Percentiles rank a stretch among this genome's conserved stretches.
These are phyloP conservation scores for Magallana gigas DNA, from an alignment of 1,140 invertebrate species.

Conservation along the genomic window DNA sequence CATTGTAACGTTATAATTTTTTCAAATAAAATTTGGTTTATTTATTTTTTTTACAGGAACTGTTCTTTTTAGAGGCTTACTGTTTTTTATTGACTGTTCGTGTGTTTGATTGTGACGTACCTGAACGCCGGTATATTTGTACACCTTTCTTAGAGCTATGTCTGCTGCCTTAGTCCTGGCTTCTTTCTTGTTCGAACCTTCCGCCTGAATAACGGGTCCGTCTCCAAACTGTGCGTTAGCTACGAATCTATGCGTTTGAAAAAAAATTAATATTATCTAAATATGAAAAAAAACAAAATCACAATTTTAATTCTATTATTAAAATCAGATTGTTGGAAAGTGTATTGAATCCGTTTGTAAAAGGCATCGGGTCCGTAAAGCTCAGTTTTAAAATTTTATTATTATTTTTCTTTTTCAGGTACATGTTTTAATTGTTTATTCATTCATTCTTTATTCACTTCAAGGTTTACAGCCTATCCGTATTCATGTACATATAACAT, in stretches of 20 bases:
- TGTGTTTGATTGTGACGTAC: neutral
- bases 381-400: too few relatives aligned
- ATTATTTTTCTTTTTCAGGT: too few relatives aligned
- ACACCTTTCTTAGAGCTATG: neutral
- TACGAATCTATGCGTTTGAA: neutral
- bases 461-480: too few relatives aligned
- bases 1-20: neutral
- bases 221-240: neutral
- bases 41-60: neutral
- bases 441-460: too few relatives aligned
- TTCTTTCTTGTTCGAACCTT: slow-evolving; percentile 24
- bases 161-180: slow-evolving; percentile 1
- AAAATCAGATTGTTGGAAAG: too few relatives aligned
- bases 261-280: too few relatives aligned
- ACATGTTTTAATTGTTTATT: too few relatives aligned
- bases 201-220: neutral
- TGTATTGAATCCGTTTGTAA: too few relatives aligned
- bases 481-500: too few relatives aligned
- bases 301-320: too few relatives aligned
- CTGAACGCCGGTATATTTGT: neutral
- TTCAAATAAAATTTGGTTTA: neutral
- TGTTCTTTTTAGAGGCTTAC: neutral
- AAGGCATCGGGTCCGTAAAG: too few relatives aligned
- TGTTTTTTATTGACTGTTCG: neutral
- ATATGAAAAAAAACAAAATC: too few relatives aligned